Percentiles rank a stretch among this genome's conserved stretches.
Conservation (phyloP, 2,888 invertebrate species). For the Anodontia alba region DNA sequence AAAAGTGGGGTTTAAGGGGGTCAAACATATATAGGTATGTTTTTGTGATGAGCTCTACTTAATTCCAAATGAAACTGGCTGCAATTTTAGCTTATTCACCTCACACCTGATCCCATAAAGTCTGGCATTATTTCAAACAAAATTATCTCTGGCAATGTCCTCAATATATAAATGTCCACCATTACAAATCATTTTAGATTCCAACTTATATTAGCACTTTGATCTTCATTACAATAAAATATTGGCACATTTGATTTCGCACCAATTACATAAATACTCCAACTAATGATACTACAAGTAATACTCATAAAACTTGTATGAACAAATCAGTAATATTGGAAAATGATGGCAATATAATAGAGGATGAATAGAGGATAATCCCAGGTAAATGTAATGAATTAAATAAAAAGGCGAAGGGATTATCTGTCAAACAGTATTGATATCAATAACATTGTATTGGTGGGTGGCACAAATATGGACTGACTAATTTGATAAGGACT, state of each 20-base stretch:
- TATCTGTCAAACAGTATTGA: not conserved
- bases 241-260: not conserved
- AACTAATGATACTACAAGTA: not conserved
- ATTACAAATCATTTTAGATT: too few relatives aligned
- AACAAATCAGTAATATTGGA: constrained; percentile 11
- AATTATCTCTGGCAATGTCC: too few relatives aligned
- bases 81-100: too few relatives aligned
- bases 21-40: too few relatives aligned
- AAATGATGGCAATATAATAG: not conserved
- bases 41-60: too few relatives aligned
- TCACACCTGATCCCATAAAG: too few relatives aligned
- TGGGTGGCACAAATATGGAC: constrained; percentile 2
- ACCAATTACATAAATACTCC: not conserved
- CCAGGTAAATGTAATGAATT: not conserved
- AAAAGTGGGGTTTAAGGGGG: too few relatives aligned
- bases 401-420: not conserved
- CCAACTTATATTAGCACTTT: not conserved
- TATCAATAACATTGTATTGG: not conserved
- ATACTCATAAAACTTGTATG: constrained; percentile 15
- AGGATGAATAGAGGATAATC: not conserved
- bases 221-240: not conserved
- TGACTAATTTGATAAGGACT: not conserved
- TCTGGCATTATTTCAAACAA: too few relatives aligned
- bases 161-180: too few relatives aligned
- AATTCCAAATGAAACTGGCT: too few relatives aligned